phyloP scores from a whole-genome alignment of 2,113 vertebrate species.

The Paedocypris sp. region DNA sequence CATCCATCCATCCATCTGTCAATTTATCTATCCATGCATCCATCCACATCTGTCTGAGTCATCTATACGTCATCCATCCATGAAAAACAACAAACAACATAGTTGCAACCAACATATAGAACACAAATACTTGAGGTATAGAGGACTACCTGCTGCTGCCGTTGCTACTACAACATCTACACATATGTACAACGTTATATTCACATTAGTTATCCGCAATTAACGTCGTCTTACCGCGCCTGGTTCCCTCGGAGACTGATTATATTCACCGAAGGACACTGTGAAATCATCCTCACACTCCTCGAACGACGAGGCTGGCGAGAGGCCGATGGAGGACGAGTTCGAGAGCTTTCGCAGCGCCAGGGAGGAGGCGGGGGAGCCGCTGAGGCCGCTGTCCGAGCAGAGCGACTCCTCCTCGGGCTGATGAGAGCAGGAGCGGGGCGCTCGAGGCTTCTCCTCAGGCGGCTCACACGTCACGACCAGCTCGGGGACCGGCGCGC shows the following conservation, averaged over 20 bases:
- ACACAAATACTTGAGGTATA: too few species aligned
- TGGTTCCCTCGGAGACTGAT: neutral
- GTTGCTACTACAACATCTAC: too few species aligned
- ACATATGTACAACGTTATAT: too few species aligned
- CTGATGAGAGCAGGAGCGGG: constrained; percentile 31
- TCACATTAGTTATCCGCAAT: too few species aligned
- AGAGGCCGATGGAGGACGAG: constrained; percentile 50
- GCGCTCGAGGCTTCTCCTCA: constrained; percentile 1
- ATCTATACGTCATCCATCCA: too few species aligned
- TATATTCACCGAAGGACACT: constrained; percentile 26
- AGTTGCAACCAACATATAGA: too few species aligned
- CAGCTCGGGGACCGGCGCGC: constrained; percentile 51
- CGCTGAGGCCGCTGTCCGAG: constrained; percentile 49
- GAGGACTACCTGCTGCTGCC: too few species aligned
- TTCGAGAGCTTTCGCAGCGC: constrained; percentile 43
- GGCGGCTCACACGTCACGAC: constrained; percentile 53
- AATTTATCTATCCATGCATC: too few species aligned
- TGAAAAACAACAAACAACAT: too few species aligned
- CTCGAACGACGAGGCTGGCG: constrained; percentile 63
- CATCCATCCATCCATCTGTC: too few species aligned
- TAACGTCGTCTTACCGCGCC: neutral
- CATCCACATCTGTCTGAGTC: too few species aligned
- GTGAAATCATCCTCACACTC: constrained; percentile 65
- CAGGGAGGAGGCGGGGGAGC: constrained; percentile 38
- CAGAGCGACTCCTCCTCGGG: constrained; percentile 45